Evolutionary conservation across 2,888 invertebrate species (phyloP).

Genomic region (Ashinkailepas kermadecensis): DNA sequence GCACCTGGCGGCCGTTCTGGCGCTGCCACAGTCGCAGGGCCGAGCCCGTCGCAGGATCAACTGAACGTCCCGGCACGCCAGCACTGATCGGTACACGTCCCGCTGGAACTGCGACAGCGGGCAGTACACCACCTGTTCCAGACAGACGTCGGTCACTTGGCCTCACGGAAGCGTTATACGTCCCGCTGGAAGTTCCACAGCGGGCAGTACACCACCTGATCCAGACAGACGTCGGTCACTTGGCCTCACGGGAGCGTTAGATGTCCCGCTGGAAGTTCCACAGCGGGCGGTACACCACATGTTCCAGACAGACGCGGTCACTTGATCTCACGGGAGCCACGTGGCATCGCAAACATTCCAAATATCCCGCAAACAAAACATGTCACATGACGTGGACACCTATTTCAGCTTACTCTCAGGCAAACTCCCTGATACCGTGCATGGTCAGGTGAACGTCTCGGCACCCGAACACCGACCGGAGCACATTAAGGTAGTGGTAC

Average conservation of each 20-base stretch:
- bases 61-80: neutral
- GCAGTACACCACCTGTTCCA: neutral
- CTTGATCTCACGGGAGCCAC: too few relatives aligned
- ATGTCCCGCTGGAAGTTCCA: neutral
- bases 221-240: neutral
- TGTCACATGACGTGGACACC: too few relatives aligned
- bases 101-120: neutral
- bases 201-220: neutral
- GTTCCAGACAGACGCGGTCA: neutral
- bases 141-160: neutral
- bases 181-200: neutral
- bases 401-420: too few relatives aligned
- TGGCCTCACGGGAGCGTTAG: too few relatives aligned
- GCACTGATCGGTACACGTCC: neutral
- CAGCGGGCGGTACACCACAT: neutral
- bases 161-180: too few relatives aligned
- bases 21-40: neutral
- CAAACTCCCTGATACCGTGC: too few relatives aligned
- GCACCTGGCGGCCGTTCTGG: neutral
- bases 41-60: neutral
- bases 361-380: too few relatives aligned
- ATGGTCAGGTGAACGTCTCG: too few relatives aligned
- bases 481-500: too few relatives aligned
- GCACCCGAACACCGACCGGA: too few relatives aligned
- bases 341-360: too few relatives aligned